Conservation (phyloP, 2,797 vertebrate species). For the Denticeps clupeoides region DNA sequence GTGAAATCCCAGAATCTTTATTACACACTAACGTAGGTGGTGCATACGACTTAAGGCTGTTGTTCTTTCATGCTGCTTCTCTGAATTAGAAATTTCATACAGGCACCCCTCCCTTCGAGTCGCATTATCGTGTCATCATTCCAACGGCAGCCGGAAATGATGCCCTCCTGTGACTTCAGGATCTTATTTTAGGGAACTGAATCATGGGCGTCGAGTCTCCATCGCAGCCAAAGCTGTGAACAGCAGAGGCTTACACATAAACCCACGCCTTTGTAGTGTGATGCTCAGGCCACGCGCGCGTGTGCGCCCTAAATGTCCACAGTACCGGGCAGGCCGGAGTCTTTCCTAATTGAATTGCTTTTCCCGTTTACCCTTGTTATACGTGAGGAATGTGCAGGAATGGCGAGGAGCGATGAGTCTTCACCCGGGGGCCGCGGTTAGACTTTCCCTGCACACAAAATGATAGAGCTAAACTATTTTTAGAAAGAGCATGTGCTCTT, state of each 20-base stretch:
- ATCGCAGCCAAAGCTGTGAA: slow-evolving; percentile 39
- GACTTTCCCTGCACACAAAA: no score
- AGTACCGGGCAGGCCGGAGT: slow-evolving; percentile 6
- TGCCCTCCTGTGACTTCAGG: slow-evolving; percentile 30
- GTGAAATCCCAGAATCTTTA: no score
- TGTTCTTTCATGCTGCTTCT: background rate
- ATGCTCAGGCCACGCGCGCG: no score
- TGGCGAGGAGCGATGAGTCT: no score
- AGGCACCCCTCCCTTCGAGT: slow-evolving; percentile 1
- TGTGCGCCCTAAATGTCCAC: slow-evolving; percentile 7
- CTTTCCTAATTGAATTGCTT: slow-evolving; percentile 10
- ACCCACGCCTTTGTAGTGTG: no score
- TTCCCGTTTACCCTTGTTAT: no score
- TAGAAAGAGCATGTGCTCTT: no score
- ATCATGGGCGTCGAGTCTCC: slow-evolving; percentile 39
- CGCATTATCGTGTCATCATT: background rate
- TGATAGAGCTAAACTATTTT: no score
- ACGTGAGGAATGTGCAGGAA: no score
- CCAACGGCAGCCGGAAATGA: slow-evolving; percentile 32
- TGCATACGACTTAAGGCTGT: background rate
- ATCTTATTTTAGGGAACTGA: slow-evolving; percentile 53
- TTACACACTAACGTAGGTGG: no score
- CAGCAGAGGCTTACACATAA: no score
- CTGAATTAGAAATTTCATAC: slow-evolving; percentile 3
- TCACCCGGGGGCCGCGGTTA: no score